Evolutionary conservation across 1,140 invertebrate genomes (phyloP).

Genomic region (Matsumurasca onukii): DNA sequence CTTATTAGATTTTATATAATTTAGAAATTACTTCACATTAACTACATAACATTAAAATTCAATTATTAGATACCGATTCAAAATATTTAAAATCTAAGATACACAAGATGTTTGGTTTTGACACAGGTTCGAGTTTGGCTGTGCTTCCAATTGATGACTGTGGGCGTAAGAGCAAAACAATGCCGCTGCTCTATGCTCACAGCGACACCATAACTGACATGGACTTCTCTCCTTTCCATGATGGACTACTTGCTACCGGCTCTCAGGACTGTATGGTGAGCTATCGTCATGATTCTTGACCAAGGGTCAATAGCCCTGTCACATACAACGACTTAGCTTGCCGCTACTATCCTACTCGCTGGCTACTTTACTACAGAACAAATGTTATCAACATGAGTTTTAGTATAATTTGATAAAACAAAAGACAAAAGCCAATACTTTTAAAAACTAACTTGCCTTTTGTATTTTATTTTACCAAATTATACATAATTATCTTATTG

Average conservation of each 20-base stretch:
- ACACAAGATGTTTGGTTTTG: too few species aligned
- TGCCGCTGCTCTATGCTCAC: slow-evolving; percentile 81
- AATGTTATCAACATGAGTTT: background rate
- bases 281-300: slow-evolving; percentile 36
- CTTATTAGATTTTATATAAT: too few species aligned
- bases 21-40: too few species aligned
- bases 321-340: slow-evolving; percentile 3
- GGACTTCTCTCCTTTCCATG: slow-evolving; percentile 93
- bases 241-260: slow-evolving; percentile 84
- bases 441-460: too few species aligned
- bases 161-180: slow-evolving; percentile 80
- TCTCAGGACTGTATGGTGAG: slow-evolving; percentile 86
- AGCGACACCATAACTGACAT: slow-evolving; percentile 92
- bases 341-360: background rate
- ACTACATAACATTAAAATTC: too few species aligned
- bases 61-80: too few species aligned
- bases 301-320: background rate
- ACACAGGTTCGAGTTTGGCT: slow-evolving; percentile 75
- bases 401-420: background rate
- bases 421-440: background rate
- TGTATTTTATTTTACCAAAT: too few species aligned
- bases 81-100: too few species aligned
- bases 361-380: background rate
- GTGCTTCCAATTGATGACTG: slow-evolving; percentile 82
- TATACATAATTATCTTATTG: too few species aligned